These are phyloP conservation scores for Smutsia temminckii DNA, from an alignment of 2,797 vertebrate species.

Conservation along the genomic window DNA sequence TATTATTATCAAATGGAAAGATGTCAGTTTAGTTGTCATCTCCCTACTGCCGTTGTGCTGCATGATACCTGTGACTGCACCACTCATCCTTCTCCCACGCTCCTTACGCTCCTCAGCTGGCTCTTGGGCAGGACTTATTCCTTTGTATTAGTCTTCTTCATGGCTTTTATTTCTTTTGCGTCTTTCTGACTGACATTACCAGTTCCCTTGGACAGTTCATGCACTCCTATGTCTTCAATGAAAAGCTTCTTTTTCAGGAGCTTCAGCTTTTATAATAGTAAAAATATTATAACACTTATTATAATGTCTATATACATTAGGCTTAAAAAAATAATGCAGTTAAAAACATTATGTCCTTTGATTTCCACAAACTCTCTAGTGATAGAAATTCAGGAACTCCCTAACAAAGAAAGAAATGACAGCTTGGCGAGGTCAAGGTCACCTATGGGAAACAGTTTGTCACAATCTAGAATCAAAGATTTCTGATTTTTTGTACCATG, in stretches of 20 bases:
- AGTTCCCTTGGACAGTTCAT: not conserved
- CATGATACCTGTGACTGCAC: fast-evolving
- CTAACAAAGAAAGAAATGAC: not conserved
- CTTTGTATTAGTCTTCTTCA: too few relatives aligned
- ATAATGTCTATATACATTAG: fast-evolving
- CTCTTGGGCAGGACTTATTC: not conserved
- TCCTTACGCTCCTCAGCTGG: not conserved
- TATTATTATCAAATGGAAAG: not conserved
- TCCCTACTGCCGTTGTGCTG: not conserved
- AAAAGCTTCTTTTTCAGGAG: not conserved
- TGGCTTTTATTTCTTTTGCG: not conserved
- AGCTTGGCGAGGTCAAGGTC: not conserved
- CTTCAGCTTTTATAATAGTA: not conserved
- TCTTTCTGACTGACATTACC: not conserved
- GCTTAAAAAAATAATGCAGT: not conserved
- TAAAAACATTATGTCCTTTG: not conserved
- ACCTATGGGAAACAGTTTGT: not conserved
- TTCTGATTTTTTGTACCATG: not conserved
- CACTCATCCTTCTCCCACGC: too few relatives aligned
- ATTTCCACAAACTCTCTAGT: not conserved
- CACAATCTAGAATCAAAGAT: not conserved
- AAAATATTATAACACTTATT: not conserved
- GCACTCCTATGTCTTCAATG: not conserved
- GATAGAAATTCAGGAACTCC: not conserved
- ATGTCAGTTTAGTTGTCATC: not conserved